A percentile compares a stretch with the other conserved stretches of the same genome.
These are phyloP conservation scores for Callaeas wilsoni DNA, from an alignment of 2,113 vertebrate species.

Conservation along the genomic window DNA sequence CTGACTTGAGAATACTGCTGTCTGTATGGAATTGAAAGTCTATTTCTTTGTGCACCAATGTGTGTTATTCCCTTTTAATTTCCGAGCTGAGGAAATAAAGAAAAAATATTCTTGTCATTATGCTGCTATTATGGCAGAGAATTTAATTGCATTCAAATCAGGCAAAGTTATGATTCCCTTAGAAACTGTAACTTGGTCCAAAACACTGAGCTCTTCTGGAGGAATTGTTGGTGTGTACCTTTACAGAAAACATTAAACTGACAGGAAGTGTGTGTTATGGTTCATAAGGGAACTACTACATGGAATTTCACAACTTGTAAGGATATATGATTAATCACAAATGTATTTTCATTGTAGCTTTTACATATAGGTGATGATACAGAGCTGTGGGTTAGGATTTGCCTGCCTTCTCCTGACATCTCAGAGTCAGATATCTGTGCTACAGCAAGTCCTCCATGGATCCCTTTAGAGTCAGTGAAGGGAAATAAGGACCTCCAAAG, in stretches of 20 bases:
- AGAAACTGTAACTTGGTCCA: constrained; percentile 10
- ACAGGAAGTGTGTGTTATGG: background rate
- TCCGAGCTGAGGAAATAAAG: constrained; percentile 2
- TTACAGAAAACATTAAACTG: background rate
- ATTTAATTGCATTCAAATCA: constrained; percentile 23
- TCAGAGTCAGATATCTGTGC: background rate
- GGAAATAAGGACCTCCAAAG: background rate
- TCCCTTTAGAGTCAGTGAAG: background rate
- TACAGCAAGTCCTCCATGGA: background rate
- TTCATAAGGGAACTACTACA: background rate
- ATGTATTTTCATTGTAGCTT: background rate
- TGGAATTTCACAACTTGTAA: background rate
- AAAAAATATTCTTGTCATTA: background rate
- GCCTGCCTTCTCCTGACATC: background rate
- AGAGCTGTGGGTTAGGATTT: background rate
- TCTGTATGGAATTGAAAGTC: background rate
- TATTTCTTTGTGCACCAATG: background rate
- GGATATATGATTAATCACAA: background rate
- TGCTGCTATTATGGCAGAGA: background rate
- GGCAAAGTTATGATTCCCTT: background rate
- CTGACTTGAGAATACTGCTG: background rate
- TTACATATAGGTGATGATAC: background rate
- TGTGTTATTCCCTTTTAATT: background rate
- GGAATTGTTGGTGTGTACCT: background rate
- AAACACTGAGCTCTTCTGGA: background rate